Evolutionary conservation across 1,140 invertebrate genomes (phyloP).

Genomic region (Arctopsyche grandis): DNA sequence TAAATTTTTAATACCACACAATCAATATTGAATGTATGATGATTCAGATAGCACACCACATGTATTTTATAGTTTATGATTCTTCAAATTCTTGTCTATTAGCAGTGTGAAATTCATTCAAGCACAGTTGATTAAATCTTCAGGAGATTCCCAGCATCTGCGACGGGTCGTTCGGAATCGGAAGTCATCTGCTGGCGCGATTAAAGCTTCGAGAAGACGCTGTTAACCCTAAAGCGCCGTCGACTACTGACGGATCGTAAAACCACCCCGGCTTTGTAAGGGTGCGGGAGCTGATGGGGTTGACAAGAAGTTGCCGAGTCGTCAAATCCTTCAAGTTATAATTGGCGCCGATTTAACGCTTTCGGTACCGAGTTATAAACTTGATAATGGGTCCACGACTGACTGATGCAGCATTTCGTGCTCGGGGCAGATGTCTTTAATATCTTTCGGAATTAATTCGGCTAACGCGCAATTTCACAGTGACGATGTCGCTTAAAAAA

Average conservation of each 20-base stretch:
- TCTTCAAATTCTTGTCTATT: background rate
- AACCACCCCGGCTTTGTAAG: background rate
- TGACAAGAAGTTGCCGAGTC: background rate
- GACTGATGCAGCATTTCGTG: background rate
- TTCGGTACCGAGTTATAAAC: constrained; percentile 9
- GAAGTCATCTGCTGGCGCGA: constrained; percentile 27
- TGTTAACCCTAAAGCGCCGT: background rate
- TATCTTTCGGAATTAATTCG: constrained; percentile 2
- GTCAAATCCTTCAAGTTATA: background rate
- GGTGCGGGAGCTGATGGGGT: background rate
- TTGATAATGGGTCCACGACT: constrained; percentile 5
- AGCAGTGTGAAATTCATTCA: background rate
- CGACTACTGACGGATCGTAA: constrained; percentile 12
- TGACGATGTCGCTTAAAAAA: too few species aligned
- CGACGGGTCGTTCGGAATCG: background rate
- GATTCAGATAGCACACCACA: too few species aligned
- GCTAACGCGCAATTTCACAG: too few species aligned
- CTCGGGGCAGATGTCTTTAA: background rate
- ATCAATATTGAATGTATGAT: too few species aligned
- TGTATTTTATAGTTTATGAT: too few species aligned
- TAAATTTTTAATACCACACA: background rate
- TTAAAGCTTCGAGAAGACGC: constrained; percentile 2
- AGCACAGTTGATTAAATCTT: constrained; percentile 1
- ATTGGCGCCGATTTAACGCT: background rate
- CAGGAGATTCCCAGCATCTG: constrained; percentile 21